Conservation (phyloP, 2,113 vertebrate genomes). For the Dicerorhinus sumatrensis region DNA sequence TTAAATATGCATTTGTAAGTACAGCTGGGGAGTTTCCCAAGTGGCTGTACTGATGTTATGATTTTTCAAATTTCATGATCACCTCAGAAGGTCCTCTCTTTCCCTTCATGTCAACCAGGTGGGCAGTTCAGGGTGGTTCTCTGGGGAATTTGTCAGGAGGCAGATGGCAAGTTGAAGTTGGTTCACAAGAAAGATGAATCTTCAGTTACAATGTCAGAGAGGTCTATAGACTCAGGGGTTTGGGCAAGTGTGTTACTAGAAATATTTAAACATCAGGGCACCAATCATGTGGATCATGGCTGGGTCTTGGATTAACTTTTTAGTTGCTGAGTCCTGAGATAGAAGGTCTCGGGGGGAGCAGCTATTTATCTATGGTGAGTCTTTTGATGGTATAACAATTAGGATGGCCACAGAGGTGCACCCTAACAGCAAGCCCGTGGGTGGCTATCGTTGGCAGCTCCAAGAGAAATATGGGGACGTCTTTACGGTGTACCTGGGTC, state of each 20-base stretch:
- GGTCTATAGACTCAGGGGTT: not conserved
- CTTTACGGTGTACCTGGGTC: constrained; percentile 76
- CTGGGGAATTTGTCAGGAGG: not conserved
- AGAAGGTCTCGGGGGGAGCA: not conserved
- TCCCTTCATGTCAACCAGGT: not conserved
- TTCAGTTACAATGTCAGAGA: not conserved
- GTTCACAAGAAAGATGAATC: not conserved
- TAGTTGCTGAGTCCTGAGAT: not conserved
- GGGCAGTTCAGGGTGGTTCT: too few species aligned
- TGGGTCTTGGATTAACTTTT: not conserved
- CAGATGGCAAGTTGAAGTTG: not conserved
- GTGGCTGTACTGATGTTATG: not conserved
- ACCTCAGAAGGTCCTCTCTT: not conserved
- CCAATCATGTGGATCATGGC: not conserved
- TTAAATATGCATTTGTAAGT: not conserved
- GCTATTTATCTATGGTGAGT: not conserved
- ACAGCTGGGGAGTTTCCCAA: not conserved
- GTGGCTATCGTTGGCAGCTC: constrained; percentile 57
- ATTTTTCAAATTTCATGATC: not conserved
- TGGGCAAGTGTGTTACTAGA: too few species aligned
- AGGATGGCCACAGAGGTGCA: not conserved
- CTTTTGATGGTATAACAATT: too few species aligned
- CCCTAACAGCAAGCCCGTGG: not conserved
- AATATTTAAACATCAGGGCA: too few species aligned
- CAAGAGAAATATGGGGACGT: constrained; percentile 78